Evolutionary conservation across 2,797 vertebrate genomes (phyloP).

Genomic region (Podarcis lilfordi): DNA sequence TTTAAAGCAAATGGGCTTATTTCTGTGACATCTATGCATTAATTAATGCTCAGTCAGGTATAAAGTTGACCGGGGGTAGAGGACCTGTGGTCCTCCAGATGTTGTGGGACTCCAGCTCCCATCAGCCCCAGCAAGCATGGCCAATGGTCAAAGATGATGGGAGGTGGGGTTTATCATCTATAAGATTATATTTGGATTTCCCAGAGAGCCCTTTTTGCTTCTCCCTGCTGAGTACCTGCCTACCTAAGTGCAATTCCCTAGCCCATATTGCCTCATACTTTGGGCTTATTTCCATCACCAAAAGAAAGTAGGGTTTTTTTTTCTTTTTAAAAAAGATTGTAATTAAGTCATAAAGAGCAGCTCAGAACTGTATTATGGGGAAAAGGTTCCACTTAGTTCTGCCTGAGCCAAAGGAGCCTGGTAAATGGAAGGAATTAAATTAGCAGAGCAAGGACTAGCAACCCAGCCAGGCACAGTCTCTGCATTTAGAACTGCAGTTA

Average conservation of each 20-base stretch:
- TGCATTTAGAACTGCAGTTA: slow-evolving; percentile 7
- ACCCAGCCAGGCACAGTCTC: neutral
- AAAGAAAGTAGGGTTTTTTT: neutral
- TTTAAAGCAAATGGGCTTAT: neutral
- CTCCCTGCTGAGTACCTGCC: neutral
- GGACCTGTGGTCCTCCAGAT: no score
- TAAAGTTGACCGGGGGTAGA: no score
- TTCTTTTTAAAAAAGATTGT: neutral
- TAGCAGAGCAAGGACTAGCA: neutral
- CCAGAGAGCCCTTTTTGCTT: neutral
- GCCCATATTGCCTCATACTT: neutral
- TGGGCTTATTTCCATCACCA: neutral
- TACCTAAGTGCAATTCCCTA: neutral
- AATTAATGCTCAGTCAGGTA: no score
- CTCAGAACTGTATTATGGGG: neutral
- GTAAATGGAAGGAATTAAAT: slow-evolving; percentile 33
- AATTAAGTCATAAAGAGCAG: slow-evolving; percentile 1
- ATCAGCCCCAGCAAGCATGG: no score
- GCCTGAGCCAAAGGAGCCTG: slow-evolving; percentile 7
- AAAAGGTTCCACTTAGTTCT: neutral
- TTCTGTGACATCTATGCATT: neutral
- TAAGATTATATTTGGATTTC: neutral
- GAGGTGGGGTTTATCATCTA: neutral
- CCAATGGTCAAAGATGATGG: no score
- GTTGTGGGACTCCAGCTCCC: no score